Evolutionary conservation across 1,140 invertebrate species (phyloP).

Genomic region (Zelostemma sp.): DNA sequence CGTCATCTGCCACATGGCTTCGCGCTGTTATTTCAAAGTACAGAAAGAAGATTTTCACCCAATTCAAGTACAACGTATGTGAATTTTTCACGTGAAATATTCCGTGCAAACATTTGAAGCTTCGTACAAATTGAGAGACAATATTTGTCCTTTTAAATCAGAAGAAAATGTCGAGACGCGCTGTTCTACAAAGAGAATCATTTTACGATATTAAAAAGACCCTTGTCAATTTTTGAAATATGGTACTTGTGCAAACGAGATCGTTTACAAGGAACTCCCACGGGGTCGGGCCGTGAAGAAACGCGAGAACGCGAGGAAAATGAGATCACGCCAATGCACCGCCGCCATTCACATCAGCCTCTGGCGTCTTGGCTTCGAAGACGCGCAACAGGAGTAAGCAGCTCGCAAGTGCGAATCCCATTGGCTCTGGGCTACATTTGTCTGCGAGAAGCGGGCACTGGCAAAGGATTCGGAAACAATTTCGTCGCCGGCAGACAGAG

Average conservation of each 20-base stretch:
- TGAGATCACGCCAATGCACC: neutral
- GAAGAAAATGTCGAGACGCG: neutral
- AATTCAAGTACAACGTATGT: no score
- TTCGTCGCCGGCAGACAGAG: neutral
- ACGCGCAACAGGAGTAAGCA: conserved; percentile 9
- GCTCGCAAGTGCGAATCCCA: no score
- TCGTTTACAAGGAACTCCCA: neutral
- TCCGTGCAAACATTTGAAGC: no score
- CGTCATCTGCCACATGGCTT: neutral
- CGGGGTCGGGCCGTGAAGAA: neutral
- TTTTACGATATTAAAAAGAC: neutral
- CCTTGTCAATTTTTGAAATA: neutral
- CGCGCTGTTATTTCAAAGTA: neutral
- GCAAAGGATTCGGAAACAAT: neutral
- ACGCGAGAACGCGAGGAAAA: neutral
- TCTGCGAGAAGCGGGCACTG: conserved; percentile 15
- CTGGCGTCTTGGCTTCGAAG: neutral
- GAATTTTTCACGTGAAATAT: no score
- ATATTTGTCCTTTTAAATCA: neutral
- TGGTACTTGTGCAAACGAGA: neutral
- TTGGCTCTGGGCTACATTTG: neutral
- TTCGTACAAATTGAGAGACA: no score
- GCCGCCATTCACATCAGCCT: neutral
- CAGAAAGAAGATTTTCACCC: no score
- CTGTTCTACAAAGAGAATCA: neutral